Evolutionary conservation across 2,113 vertebrate genomes (phyloP), one percentile per base, ranked within the genome.

Genomic region (Sylvia atricapilla): DNA sequence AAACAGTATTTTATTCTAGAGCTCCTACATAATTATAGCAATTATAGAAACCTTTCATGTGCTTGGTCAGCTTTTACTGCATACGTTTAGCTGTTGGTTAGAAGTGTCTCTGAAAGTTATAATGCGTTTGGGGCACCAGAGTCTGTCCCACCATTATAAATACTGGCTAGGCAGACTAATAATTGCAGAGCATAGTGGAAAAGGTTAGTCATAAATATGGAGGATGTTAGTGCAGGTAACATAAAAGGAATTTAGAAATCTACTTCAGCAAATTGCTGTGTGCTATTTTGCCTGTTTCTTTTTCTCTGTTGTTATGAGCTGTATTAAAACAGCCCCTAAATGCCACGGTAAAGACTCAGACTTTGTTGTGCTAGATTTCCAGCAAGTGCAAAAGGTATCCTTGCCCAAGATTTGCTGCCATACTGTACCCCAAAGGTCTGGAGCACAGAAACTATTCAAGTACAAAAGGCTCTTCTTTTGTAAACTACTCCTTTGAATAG

Each of bases 11-110:
- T 96, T 93, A 94, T 93, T 95, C 76, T 93, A 95, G 93, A 92
- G 79, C 83, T 92, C 78, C 80, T 81, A 70, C 86, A 90, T 94
- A 96, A 96, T 96, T 96, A 95, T 59, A 95, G 90, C 76, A 93
- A 97, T 97, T 96, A 96, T 78, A 89, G 88, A 93, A 96, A 92
- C 83, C 90, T 95, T 95, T 95, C 67, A 90, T 87, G 88, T 88
- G 87, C 90, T 95, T 94, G 96, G 93, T 96, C 94, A 96, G 83
- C 83, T 96, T 92, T 96, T 93, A 94, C 64, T 90, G 80, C 62
- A 30, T 46, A 89, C 4, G 0, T 92, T 95, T 88, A 78, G 52
- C 56, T 94, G 64, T 67, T 87, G 73, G 79, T 72, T 92, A 68
- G 86, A 93, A 89, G 82, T 72, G 79, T 59, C 82, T 88, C 76